Percentiles rank a stretch among this genome's conserved stretches.
These are phyloP conservation scores for Gymnodraco acuticeps DNA, from an alignment of 2,797 vertebrate species.

Conservation along the genomic window DNA sequence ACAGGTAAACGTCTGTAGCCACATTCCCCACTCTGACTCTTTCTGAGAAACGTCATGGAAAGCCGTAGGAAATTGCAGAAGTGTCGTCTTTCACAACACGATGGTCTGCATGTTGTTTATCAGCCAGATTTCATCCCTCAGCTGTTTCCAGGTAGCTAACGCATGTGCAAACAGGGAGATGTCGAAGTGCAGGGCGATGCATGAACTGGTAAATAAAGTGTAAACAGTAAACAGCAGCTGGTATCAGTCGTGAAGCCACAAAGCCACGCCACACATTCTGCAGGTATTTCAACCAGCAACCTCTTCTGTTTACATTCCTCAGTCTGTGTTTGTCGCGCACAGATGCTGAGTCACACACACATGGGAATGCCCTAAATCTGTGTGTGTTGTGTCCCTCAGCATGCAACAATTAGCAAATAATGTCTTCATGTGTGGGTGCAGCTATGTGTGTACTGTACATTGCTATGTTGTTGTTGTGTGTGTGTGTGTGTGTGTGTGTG, in stretches of 20 bases:
- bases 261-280: constrained; percentile 27
- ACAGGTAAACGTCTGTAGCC: too few relatives aligned
- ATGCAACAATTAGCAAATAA: constrained; percentile 52
- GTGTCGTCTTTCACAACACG: neutral
- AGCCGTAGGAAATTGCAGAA: neutral
- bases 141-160: neutral
- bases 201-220: constrained; percentile 6
- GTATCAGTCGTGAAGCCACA: constrained; percentile 32
- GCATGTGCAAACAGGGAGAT: constrained; percentile 32
- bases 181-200: neutral
- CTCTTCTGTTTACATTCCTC: constrained; percentile 70
- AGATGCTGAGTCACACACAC: constrained; percentile 70
- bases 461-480: constrained; percentile 8
- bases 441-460: constrained; percentile 35
- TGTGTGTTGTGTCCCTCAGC: constrained; percentile 25
- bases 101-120: constrained; percentile 22
- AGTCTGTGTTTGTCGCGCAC: constrained; percentile 57
- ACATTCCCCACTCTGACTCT: neutral
- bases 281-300: constrained; percentile 65
- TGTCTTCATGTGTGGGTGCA: constrained; percentile 58
- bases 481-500: constrained; percentile 31
- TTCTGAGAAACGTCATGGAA: neutral
- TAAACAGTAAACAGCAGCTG: constrained; percentile 41
- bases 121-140: neutral
- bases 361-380: constrained; percentile 49